Evolutionary conservation across 2,888 invertebrate genomes (phyloP).

Genomic region (Drosophila mulleri): DNA sequence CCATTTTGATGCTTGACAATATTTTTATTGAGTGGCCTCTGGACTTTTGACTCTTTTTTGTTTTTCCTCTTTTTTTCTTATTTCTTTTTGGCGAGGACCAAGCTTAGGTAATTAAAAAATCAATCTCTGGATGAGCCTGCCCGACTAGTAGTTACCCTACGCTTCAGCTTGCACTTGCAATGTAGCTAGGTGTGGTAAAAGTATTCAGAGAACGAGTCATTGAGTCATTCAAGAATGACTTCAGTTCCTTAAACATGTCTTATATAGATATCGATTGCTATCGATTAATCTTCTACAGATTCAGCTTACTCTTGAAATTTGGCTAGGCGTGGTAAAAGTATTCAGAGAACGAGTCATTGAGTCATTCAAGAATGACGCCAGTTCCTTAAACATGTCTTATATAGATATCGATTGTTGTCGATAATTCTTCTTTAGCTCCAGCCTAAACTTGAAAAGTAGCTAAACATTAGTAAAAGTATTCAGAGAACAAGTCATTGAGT

Average conservation of each 20-base stretch:
- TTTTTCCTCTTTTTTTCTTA: background rate
- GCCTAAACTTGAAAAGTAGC: too few species aligned
- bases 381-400: too few species aligned
- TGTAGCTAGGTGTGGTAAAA: too few species aligned
- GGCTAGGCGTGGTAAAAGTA: background rate
- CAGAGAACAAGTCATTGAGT: too few species aligned
- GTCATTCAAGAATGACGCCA: too few species aligned
- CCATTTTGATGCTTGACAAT: conserved; percentile 66
- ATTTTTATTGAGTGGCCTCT: conserved; percentile 15
- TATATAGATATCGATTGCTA: too few species aligned
- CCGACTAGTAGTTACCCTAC: background rate
- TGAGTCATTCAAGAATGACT: too few species aligned
- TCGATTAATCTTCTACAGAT: too few species aligned
- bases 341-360: background rate
- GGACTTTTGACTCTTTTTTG: conserved; percentile 6
- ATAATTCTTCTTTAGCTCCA: background rate
- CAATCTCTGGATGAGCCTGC: background rate
- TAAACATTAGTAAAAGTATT: too few species aligned
- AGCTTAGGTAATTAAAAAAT: conserved; percentile 13
- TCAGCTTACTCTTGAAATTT: background rate
- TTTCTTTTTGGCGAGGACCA: background rate
- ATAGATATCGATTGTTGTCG: background rate
- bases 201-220: too few species aligned
- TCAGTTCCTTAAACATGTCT: too few species aligned
- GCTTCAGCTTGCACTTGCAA: too few species aligned